phyloP scores from a whole-genome alignment of 1,140 invertebrate genomes.

The Pseudomyrmex sp. region DNA sequence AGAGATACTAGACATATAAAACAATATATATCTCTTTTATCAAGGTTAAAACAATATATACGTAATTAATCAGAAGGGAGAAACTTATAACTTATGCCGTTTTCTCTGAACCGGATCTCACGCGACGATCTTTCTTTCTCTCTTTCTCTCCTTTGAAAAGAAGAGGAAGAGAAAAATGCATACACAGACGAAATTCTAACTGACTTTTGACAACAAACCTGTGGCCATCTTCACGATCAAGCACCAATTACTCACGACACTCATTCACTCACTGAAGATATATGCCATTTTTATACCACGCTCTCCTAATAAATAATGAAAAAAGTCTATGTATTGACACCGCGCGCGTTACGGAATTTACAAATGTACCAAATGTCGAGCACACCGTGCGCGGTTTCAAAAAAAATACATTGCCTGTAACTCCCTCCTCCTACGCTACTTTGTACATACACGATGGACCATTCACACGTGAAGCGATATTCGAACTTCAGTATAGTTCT shows the following conservation, averaged over 20 bases:
- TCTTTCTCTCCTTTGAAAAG: too few relatives aligned
- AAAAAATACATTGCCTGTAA: conserved; percentile 42
- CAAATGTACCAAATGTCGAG: conserved; percentile 60
- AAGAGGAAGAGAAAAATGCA: background rate
- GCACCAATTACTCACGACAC: background rate
- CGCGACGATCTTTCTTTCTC: background rate
- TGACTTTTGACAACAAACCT: conserved; percentile 26
- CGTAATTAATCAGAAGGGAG: too few relatives aligned
- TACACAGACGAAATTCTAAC: background rate
- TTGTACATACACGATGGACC: conserved; percentile 51
- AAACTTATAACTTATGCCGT: too few relatives aligned
- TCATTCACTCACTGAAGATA: conserved; percentile 6
- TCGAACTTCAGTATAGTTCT: conserved; percentile 14
- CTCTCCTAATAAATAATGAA: conserved; percentile 61
- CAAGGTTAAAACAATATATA: conserved; percentile 6
- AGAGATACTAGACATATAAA: conserved; percentile 47
- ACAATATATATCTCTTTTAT: conserved; percentile 7
- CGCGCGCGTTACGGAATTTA: conserved; percentile 30
- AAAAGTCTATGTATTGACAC: conserved; percentile 11
- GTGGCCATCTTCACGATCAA: conserved; percentile 19
- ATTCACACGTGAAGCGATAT: conserved; percentile 15
- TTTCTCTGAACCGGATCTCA: background rate
- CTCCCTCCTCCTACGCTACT: background rate
- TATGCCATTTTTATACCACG: background rate
- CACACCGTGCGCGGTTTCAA: conserved; percentile 10